Evolutionary conservation across 2,113 vertebrate species (phyloP).

Genomic region (Thryonomys swinderianus): DNA sequence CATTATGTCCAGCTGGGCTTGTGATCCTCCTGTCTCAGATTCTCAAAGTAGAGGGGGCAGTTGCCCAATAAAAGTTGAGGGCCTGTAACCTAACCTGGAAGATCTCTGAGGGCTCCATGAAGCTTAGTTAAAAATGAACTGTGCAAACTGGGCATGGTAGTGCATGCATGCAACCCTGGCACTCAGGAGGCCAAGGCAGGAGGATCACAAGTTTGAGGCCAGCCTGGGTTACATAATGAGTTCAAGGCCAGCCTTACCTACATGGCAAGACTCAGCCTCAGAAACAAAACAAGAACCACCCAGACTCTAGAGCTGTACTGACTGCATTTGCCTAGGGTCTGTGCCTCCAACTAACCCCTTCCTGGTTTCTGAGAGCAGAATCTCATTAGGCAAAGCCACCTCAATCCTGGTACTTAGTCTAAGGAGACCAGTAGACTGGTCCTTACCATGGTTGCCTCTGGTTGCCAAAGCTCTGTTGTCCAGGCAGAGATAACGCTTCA

Average conservation of each 20-base stretch:
- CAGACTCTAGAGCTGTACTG: background rate
- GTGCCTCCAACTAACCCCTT: background rate
- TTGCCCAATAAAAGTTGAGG: background rate
- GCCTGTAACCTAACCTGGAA: background rate
- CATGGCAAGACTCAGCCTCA: background rate
- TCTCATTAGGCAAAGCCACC: background rate
- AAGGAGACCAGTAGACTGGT: background rate
- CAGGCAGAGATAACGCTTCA: background rate
- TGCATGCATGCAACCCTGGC: background rate
- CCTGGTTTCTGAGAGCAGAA: constrained; percentile 13
- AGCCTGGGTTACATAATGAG: too few species aligned
- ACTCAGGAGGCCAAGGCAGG: background rate
- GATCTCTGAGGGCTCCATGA: background rate
- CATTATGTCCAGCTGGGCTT: too few species aligned
- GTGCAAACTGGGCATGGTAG: background rate
- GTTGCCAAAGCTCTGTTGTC: background rate
- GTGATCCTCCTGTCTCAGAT: too few species aligned
- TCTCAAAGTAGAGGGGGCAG: background rate
- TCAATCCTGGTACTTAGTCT: background rate
- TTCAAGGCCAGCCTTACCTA: background rate
- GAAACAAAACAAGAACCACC: background rate
- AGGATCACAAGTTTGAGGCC: background rate
- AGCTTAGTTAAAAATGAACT: background rate
- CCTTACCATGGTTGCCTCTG: background rate
- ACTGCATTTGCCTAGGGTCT: background rate